Evolutionary conservation across 1,140 invertebrate species (phyloP), one percentile per base, ranked within the genome.

Genomic region (Drosophila orena): DNA sequence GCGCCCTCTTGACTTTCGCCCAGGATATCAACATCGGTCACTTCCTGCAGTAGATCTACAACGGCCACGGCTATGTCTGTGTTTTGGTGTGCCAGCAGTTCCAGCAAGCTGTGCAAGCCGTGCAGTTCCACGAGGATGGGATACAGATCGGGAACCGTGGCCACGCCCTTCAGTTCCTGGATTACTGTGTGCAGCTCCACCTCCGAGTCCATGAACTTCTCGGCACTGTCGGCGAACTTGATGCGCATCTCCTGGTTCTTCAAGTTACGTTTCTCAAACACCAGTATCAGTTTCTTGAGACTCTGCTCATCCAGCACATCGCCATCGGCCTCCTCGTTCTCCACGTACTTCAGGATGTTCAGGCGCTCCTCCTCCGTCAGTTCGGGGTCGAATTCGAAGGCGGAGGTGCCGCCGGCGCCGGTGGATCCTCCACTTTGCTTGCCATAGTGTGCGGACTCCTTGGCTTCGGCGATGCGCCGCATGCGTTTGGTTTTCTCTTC

Each of bases 161-260:
- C 97, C 20, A 99, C 94, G 11, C 96, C 96, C 93, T 99, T 97
- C 90, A 99, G 94, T 91, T 99, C 97, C 93, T 99, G 96, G 66
- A 99, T 94, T 2, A 96, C 95, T 83, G 97, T 97, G 93, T 99
- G 97, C 44, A 99, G 93, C 93, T 99, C 98, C 11, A 99, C 93
- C 94, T 99, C 99, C 53, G 98, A 99, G 79, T 99, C 98, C 98
- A 99, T 99, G 93, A 99, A 99, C 93, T 98, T 99, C 91, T 99
- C 97, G 42, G 99, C 98, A 79, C 97, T 95, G 93, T 99, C 98
- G 3, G 98, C 97, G 93, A 98, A 99, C 93, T 99, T 99, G 1
- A 99, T 99, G 79, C 99, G 94, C 96, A 99, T 98, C 93, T 99
- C 98, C 92, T 99, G 97, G 92, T 99, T 99, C 93, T 96, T 98